These are phyloP conservation scores for Sussaba pulchella DNA, from an alignment of 2,888 invertebrate species.

Conservation along the genomic window DNA sequence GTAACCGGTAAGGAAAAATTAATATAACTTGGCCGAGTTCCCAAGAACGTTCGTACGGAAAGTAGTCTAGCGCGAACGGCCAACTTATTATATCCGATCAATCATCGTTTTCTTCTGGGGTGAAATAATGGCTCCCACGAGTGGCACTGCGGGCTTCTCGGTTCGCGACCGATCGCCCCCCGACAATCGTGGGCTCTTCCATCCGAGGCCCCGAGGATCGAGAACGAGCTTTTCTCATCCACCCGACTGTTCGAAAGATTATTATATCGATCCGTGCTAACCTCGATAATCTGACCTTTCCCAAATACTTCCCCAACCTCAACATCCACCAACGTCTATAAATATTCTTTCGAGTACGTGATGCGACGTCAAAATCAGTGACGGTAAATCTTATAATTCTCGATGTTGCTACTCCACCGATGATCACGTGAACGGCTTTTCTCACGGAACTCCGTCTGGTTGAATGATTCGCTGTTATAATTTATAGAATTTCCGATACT, in stretches of 20 bases:
- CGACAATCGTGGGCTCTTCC: conserved; percentile 47
- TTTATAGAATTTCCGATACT: not conserved
- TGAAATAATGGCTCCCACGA: conserved; percentile 67
- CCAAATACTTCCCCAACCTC: conserved; percentile 32
- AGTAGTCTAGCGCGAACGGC: conserved; percentile 44
- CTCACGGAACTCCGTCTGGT: not conserved
- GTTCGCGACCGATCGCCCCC: conserved; percentile 51
- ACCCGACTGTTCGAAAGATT: not conserved
- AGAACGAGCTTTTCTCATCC: conserved; percentile 53
- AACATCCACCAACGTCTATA: conserved; percentile 28
- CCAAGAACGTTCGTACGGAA: conserved; percentile 45
- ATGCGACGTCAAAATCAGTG: not conserved
- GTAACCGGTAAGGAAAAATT: conserved; percentile 57
- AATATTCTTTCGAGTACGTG: conserved; percentile 28
- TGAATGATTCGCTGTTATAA: not conserved
- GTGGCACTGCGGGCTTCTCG: conserved; percentile 64
- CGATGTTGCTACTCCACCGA: not conserved
- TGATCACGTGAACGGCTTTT: not conserved
- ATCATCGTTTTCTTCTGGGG: conserved; percentile 64
- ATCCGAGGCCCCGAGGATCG: conserved; percentile 32
- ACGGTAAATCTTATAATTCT: not conserved
- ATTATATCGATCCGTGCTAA: conserved; percentile 59
- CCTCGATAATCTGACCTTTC: conserved; percentile 60
- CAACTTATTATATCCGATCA: conserved; percentile 66
- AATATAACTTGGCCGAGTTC: conserved; percentile 64